These are phyloP conservation scores for Scalopus aquaticus DNA, from an alignment of 2,113 vertebrate species.

Conservation along the genomic window DNA sequence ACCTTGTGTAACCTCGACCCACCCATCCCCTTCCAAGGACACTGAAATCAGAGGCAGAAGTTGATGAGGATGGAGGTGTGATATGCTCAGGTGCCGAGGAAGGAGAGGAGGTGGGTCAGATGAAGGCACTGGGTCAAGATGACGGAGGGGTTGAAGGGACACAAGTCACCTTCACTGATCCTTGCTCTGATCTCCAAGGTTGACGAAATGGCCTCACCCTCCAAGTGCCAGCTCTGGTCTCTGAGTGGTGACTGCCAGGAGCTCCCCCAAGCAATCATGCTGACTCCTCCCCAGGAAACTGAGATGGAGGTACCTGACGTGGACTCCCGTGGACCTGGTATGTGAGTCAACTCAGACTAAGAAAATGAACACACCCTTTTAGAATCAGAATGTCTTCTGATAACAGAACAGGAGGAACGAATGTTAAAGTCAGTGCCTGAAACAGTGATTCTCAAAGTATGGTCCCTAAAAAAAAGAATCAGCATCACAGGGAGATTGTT, in stretches of 20 bases:
- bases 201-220: slow-evolving; percentile 30
- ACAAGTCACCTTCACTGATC: not conserved
- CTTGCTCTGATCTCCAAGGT: slow-evolving; percentile 49
- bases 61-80: slow-evolving; percentile 60
- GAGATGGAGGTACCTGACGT: slow-evolving; percentile 65
- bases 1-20: not conserved
- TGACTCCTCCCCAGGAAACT: slow-evolving; percentile 77
- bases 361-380: not conserved
- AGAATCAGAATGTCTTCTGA: slow-evolving; percentile 21
- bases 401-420: not conserved
- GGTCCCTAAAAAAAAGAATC: not conserved
- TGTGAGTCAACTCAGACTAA: not conserved
- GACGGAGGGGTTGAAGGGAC: not conserved
- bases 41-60: slow-evolving; percentile 66
- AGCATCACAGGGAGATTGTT: not conserved
- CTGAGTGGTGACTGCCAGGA: slow-evolving; percentile 83
- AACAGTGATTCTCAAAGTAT: not conserved
- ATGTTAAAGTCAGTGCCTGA: not conserved
- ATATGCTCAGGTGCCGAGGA: slow-evolving; percentile 60
- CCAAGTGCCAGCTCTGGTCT: slow-evolving; percentile 61
- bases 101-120: slow-evolving; percentile 52
- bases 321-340: slow-evolving; percentile 78
- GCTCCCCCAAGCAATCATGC: slow-evolving; percentile 77
- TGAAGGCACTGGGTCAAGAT: not conserved
- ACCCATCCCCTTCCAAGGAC: slow-evolving; percentile 46